Evolutionary conservation across 2,113 vertebrate species (phyloP).

Genomic region (Rhinolophus ferrumequinum): DNA sequence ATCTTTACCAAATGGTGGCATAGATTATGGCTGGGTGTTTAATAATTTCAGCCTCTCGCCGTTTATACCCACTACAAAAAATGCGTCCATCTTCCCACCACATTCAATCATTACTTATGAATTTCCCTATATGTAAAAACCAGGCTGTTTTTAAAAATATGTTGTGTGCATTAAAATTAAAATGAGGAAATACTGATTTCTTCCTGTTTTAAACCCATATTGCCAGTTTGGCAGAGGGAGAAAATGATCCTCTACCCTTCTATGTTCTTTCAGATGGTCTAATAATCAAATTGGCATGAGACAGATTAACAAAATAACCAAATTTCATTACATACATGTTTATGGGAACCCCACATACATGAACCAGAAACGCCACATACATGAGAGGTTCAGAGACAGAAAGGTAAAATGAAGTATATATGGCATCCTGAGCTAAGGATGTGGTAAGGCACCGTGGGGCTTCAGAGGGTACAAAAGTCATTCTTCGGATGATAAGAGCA

Average conservation of each 20-base stretch:
- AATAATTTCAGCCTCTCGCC: not conserved
- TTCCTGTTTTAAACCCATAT: constrained; percentile 18
- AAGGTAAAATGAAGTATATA: not conserved
- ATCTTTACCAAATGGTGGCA: not conserved
- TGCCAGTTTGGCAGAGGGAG: not conserved
- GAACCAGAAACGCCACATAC: not conserved
- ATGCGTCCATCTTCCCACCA: not conserved
- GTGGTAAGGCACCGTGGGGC: not conserved
- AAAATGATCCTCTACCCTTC: not conserved
- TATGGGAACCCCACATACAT: not conserved
- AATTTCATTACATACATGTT: too few species aligned
- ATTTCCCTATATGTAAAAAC: not conserved
- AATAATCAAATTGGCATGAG: not conserved
- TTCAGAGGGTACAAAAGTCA: not conserved
- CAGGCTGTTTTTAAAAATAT: not conserved
- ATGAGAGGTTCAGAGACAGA: not conserved
- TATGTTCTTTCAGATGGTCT: not conserved
- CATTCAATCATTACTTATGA: constrained; percentile 21
- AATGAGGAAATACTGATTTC: not conserved
- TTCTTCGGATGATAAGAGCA: not conserved
- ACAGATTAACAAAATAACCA: not conserved
- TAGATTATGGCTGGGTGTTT: not conserved
- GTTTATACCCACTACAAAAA: not conserved
- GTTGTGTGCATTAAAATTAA: constrained; percentile 13
- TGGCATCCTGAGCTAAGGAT: not conserved